Base-by-base conservation (phyloP, 2,797 vertebrate species). In the Oophaga sylvatica region DNA sequence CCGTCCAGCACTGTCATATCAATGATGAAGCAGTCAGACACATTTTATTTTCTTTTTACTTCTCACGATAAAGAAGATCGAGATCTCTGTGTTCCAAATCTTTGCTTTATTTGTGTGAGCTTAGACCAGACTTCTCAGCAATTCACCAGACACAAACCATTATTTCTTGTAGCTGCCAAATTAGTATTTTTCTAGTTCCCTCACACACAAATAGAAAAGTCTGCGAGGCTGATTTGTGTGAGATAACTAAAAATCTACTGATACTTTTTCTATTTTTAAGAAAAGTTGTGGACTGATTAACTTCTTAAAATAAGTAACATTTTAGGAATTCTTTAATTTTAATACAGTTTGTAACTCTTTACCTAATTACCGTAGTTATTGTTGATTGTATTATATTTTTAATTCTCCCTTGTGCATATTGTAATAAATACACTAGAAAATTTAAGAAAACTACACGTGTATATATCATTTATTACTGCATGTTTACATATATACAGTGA, bases 11-110 rank as follows among this genome's bases (percentile, higher is more conserved):
- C 67, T 73, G 60, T 35, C 67, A 35, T 73, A 83, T 84, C 20
- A 45, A 59, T 84, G 53, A 84, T 59, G 68, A 56, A 71, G 31
- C 82, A 62, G 82, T 73, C 82, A 84, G 20, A 75, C 31, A 73
- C 29, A 41, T 84, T 84, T 84, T 56, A 29, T 70, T 71, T 83
- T 29, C 48, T 83, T 73, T 73, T 56, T 59, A 62, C 41, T 80
- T 59, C 31, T 15, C 10, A 60, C 82, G 35, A 84, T 59, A 84
- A 75, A 75, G 56, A 59, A 84, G 70, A 84, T 73, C 19, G 59
- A 57, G 81, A 56, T 82, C 63, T 68, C 29, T 80, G 79, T 80
- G 60, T 65, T 45, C 60, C 79, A 45, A 63, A 80, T 45, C 60
- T 65, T 53, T n/a, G 75, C 1, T 80, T 80, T 45, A 45, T 80